Base-by-base conservation (phyloP, 2,888 invertebrate species). In the Athalia cordata region DNA sequence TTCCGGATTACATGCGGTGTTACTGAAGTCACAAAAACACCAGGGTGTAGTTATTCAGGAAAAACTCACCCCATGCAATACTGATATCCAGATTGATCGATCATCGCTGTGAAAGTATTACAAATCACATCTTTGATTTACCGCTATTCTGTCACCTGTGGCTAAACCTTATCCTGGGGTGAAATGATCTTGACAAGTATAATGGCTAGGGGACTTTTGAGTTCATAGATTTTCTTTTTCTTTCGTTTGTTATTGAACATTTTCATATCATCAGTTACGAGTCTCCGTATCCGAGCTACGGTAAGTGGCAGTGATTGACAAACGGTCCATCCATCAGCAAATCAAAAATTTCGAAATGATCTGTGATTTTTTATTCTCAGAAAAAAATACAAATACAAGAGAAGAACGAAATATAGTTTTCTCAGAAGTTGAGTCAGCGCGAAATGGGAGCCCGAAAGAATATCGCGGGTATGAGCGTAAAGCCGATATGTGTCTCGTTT, bases 61-160 rank as follows among this genome's bases (percentile, higher is more conserved):
- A 29, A 29, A 57, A 13, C 52, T 75, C 61, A 61, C 15, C 29
- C 15, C 9, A 13, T 47, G 13, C 9, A n/a, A 70, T 47, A 72
- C 13, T 45, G 72, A 52, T 59, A 72, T 49, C 11, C 49, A 7
- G 50, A 52, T 29, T 13, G 75, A 75, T 75, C 62, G 64, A 64
- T 75, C 75, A 75, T 50, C 62, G 59, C 64, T 75, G 29, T 29
- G 2, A 29, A 72, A 75, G 13, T 57, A 64, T 75, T 62, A 75
- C 52, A 64, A 64, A 75, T 62, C 75, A 64, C 62, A 52, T 29
- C 47, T 75, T 62, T 45, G 62, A 64, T 75, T 15, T n/a, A 15
- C 6, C 75, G 43, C 62, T 59, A 6, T 59, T 72, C 59, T 47
- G 72, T 72, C 59, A 72, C 72, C 72, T 59, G 45, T 59, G 59